A percentile compares a stretch with the other conserved stretches of the same genome.
Conservation (phyloP, 2,113 vertebrate species). For the Eclectus roratus region DNA sequence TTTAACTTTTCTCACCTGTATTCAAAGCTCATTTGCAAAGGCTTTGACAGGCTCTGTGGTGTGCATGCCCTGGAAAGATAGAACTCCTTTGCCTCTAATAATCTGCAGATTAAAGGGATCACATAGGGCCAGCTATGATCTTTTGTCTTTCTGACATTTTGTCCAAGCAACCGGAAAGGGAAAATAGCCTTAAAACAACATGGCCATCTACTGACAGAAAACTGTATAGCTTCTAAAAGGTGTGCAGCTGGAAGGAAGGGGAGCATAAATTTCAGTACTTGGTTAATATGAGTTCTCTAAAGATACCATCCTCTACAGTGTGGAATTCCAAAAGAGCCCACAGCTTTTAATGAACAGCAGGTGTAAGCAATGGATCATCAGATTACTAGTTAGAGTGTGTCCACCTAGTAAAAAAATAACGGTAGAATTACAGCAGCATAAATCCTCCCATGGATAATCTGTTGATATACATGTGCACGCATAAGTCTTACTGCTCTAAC, state of each 20-base stretch:
- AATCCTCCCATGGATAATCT: not conserved
- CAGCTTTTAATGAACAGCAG: not conserved
- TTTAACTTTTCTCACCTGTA: not conserved
- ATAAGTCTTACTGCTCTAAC: not conserved
- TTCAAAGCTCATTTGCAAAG: not conserved
- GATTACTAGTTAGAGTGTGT: not conserved
- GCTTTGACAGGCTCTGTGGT: not conserved
- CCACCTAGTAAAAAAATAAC: not conserved
- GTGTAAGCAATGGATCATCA: not conserved
- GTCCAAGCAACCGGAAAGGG: not conserved
- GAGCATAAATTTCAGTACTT: not conserved
- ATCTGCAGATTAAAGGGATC: not conserved
- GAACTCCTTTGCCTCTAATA: not conserved
- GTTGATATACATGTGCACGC: not conserved
- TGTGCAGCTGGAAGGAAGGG: not conserved
- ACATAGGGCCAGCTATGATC: not conserved
- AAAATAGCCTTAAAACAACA: not conserved
- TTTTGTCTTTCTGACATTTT: not conserved
- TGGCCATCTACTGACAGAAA: conserved; percentile 52
- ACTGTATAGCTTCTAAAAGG: not conserved
- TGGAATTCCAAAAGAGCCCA: not conserved
- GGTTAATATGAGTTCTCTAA: not conserved
- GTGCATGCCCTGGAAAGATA: not conserved
- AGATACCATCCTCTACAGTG: not conserved
- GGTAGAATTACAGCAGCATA: not conserved